Evolutionary conservation across 2,888 invertebrate genomes (phyloP), one percentile per base, ranked within the genome.

Genomic region (Lasius fuliginosus): DNA sequence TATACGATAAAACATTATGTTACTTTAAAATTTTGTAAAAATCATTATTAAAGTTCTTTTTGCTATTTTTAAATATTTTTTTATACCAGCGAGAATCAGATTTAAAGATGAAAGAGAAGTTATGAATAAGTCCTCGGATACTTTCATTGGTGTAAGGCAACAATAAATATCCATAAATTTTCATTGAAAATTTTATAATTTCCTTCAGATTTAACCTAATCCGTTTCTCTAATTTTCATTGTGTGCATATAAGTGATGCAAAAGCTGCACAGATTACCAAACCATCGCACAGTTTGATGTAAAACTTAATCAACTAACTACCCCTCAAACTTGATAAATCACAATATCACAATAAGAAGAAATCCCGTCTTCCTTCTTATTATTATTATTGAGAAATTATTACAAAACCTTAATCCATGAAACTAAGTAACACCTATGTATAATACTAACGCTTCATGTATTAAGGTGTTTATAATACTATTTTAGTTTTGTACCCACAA

Each of bases 221-320:
- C 46, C 33, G 58, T 58, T 73, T 69, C 42, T 74, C 36, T 79
- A 64, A 53, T 60, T 84, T 58, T 82, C 76, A 49, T 83, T 75
- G 67, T 83, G 76, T 56, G 64, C 83, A 60, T 77, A 76, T 53
- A 91, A 90, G 91, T 92, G 90, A 92, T 93, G 92, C 90, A 93
- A 94, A 23, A 94, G 92, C 92, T 91, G 90, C 91, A 90, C 87
- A 91, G 91, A 88, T 91, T 92, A 91, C 88, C 88, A 87, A 91
- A 91, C 90, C 90, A 88, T 92, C 89, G 75, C 90, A 90, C 81
- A 87, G 90, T 90, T 88, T 88, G 84, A 89, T 90, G 89, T 89
- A 87, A 92, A 89, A 86, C 90, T 91, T 85, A 90, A 87, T 89
- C 90, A 92, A 90, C 91, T 93, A 92, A 91, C 79, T 81, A 81